Base-by-base conservation (phyloP, 2,888 invertebrate species). In the Nemapogon koenigi region DNA sequence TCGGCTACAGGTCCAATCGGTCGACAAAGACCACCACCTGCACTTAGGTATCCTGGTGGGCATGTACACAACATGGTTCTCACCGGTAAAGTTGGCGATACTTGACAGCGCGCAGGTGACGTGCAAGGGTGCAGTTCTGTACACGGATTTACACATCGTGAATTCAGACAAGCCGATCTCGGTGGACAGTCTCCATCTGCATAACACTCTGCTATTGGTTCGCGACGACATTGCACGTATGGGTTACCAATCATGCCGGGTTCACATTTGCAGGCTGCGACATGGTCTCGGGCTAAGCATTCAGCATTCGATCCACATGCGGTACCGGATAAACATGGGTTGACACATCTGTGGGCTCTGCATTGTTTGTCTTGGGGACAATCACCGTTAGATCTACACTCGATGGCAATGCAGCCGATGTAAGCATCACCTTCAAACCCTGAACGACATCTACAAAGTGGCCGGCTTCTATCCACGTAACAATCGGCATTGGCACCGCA, bases 11-110 rank as follows among this genome's bases (percentile, higher is more conserved):
- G 79, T 27, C 83, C 83, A n/a, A 86, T 86, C 2, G 91, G 86
- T 42, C 87, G 85, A 56, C 93, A 92, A 27, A 88, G 84, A 18
- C 92, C 92, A 35, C 91, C 91, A 39, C 92, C 93, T 46, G 87
- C 89, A 64, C 90, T 91, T 3, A 92, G 85, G 52, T 91, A 94
- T 13, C 94, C 94, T 36, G 90, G 89, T 16, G 94, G 91, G 52
- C 95, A 95, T 2, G 91, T 85, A 58, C 94, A 95, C 25, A 92
- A 83, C 90, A 94, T 91, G 1, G 94, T 93, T 44, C 94, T 83
- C 4, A 94, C 89, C 0, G 94, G 93, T 16, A 88, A 64, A 3
- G 93, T 90, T 1, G 89, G 85, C 16, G 91, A 84, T 0, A 93
- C 92, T 63, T 87, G 85, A 56, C 94, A 94, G 45, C 84, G 84